Evolutionary conservation across 23 tunicate genomes (phyloP), one percentile per base, ranked within the genome.

Genomic region (Botrylloides violaceus): DNA sequence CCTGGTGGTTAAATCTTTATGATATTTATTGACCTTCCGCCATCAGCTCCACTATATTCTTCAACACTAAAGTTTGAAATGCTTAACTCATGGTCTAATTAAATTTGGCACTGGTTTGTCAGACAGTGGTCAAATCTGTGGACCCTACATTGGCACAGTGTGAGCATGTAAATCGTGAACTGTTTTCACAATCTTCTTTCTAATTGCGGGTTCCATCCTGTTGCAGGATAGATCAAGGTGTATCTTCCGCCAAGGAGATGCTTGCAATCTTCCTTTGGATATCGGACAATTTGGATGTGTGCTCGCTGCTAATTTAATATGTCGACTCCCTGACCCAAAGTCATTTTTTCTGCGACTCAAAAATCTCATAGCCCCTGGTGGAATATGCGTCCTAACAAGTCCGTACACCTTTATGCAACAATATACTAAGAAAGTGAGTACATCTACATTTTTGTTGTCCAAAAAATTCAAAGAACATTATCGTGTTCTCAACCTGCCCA

Each of bases 281-380:
- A 63, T 87, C 30, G 95, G 95, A 6, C 77, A 80, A 64, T 87
- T 87, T 50, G 95, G 86, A 25, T 87, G 95, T 36, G 95, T 87
- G 37, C 78, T 87, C 32, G 95, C 95, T 29, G 95, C 86, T 3
- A 87, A 87, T 71, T 74, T 87, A 3, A 81, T 87, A 27, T 87
- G 95, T 49, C 71, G 95, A 61, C 74, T 87, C 20, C 95, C 95
- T 38, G 60, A 66, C 36, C 95, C 95, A 43, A 81, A 50, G 36
- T 73, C 74, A 2, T 87, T 87, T 62, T 28, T 87, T 18, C 24
- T 80, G 47, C 70, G 86, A 2, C 36, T 87, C 9, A 47, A 36
- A 4, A 81, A 76, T 39, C 74, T 87, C 5, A 82, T 81, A 36
- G 83, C 81, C 27, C 73, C 78, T 18, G 86, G 95, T 2, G 95